A percentile compares a stretch with the other conserved stretches of the same genome.
Conservation (phyloP, 2,113 vertebrate species). For the Thamnophis sirtalis region DNA sequence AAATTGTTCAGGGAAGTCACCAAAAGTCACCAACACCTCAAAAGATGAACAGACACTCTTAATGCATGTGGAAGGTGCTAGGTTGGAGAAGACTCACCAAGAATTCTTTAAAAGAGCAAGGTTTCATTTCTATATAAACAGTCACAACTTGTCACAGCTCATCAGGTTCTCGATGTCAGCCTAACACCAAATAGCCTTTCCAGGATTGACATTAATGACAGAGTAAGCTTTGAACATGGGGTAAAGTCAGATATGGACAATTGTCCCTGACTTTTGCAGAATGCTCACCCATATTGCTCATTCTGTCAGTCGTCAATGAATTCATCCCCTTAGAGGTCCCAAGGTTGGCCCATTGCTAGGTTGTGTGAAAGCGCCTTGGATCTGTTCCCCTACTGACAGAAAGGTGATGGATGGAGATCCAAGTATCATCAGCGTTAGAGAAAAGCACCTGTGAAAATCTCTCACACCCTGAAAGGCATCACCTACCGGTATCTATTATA, state of each 20-base stretch:
- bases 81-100: not conserved
- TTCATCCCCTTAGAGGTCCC: slow-evolving; percentile 19
- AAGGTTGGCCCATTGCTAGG: not conserved
- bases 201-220: not conserved
- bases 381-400: slow-evolving; percentile 51
- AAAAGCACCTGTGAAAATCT: slow-evolving; percentile 52
- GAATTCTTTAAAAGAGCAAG: not conserved
- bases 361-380: slow-evolving; percentile 5
- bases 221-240: not conserved
- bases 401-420: slow-evolving; percentile 43
- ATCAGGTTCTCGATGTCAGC: not conserved
- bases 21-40: not conserved
- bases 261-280: not conserved
- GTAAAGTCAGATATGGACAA: not conserved
- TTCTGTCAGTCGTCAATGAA: not conserved
- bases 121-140: not conserved
- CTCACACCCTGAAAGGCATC: slow-evolving; percentile 5
- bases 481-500: not conserved
- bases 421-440: slow-evolving; percentile 45
- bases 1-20: not conserved
- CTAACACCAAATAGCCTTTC: not conserved
- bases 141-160: not conserved
- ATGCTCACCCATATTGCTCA: not conserved
- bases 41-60: not conserved
- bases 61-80: not conserved